Conservation (phyloP, 1,140 invertebrate genomes). For the Drosophila rhopaloa region DNA sequence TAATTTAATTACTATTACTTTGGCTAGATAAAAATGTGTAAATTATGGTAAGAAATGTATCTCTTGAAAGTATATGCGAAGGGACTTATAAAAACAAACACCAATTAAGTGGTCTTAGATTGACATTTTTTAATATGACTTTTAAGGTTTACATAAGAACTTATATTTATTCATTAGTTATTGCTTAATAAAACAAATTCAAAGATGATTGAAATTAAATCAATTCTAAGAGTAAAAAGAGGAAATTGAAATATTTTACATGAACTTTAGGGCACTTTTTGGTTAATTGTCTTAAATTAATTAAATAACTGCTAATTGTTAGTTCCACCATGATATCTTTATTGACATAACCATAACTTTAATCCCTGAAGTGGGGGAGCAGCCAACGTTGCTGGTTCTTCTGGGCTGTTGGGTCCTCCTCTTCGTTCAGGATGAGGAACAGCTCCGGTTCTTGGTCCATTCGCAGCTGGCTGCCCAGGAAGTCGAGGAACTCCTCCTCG, state of each 20-base stretch:
- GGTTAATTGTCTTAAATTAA: not conserved
- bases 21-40: not conserved
- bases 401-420: not conserved
- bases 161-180: no score
- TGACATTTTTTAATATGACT: no score
- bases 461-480: slow-evolving; percentile 20
- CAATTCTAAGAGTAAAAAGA: not conserved
- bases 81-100: no score
- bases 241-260: not conserved
- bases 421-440: slow-evolving; percentile 17
- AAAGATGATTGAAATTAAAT: no score
- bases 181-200: no score
- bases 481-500: slow-evolving; percentile 24
- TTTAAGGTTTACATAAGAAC: no score
- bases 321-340: not conserved
- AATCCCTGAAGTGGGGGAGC: slow-evolving; percentile 25
- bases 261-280: slow-evolving; percentile 1
- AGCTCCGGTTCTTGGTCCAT: slow-evolving; percentile 32
- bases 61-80: no score
- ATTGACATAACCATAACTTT: slow-evolving; percentile 2
- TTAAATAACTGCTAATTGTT: not conserved
- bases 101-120: no score
- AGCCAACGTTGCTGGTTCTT: slow-evolving; percentile 19
- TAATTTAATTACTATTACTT: not conserved
- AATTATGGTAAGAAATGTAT: no score